Conservation (phyloP, 1,140 invertebrate species). For the Anastrepha obliqua region DNA sequence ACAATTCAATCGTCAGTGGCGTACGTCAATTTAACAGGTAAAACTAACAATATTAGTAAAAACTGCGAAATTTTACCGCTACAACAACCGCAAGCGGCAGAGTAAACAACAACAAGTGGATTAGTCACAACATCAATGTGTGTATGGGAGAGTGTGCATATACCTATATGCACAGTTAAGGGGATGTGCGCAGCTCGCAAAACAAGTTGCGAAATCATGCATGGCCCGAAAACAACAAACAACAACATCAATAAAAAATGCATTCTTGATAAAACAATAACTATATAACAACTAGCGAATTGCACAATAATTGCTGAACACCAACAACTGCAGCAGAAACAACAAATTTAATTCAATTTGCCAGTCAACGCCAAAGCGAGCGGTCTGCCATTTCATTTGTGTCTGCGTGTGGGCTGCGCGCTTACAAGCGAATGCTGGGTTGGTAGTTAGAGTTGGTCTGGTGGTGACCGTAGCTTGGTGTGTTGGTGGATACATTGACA, state of each 20-base stretch:
- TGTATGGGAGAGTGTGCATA: too few species aligned
- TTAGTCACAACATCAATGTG: background rate
- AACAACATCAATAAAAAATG: background rate
- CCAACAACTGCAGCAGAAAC: background rate
- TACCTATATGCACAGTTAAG: too few species aligned
- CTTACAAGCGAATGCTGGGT: background rate
- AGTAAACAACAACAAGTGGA: background rate
- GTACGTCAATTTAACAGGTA: conserved; percentile 14
- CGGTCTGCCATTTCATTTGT: background rate
- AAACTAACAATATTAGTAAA: background rate
- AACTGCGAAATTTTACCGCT: background rate
- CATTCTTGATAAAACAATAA: too few species aligned
- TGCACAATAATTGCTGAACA: background rate
- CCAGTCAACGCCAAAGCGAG: background rate
- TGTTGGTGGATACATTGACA: background rate
- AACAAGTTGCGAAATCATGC: conserved; percentile 5
- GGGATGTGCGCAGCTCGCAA: background rate
- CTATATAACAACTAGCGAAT: background rate
- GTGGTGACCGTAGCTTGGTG: background rate
- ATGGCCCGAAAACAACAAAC: background rate
- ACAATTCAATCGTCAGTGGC: background rate
- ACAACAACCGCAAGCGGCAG: background rate
- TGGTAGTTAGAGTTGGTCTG: background rate
- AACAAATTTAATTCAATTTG: conserved; percentile 47
- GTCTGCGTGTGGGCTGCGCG: background rate